Evolutionary conservation across 2,888 invertebrate genomes (phyloP).

Genomic region (Chromoteleia sp.): DNA sequence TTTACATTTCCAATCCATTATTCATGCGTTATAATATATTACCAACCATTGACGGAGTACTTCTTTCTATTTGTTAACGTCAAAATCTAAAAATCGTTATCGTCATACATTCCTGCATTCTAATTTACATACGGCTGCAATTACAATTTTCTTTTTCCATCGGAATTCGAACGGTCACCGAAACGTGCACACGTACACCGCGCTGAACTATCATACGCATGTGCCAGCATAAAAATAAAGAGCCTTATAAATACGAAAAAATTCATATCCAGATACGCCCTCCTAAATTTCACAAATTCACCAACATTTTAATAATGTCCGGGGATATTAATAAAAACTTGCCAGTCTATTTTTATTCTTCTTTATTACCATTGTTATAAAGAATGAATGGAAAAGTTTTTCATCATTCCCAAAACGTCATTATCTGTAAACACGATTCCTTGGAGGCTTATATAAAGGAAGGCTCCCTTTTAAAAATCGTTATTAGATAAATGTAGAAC

Average conservation of each 20-base stretch:
- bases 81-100: conserved; percentile 16
- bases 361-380: not conserved
- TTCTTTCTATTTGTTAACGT: conserved; percentile 9
- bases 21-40: not conserved
- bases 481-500: too few species aligned
- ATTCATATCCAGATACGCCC: not conserved
- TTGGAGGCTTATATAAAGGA: not conserved
- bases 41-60: conserved; percentile 1
- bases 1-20: conserved; percentile 10
- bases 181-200: not conserved
- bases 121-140: conserved; percentile 30
- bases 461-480: not conserved
- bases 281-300: conserved; percentile 2
- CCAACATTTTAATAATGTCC: not conserved
- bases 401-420: too few species aligned
- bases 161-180: conserved; percentile 17
- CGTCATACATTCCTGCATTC: conserved; percentile 24
- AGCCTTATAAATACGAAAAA: conserved; percentile 2
- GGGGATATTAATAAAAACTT: not conserved
- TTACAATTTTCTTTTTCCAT: conserved; percentile 19
- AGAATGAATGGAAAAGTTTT: too few species aligned
- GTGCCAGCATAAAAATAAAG: conserved; percentile 7
- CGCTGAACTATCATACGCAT: not conserved
- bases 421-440: not conserved
- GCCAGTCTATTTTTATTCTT: not conserved